These are phyloP conservation scores for Elephas maximus DNA, from an alignment of 2,113 vertebrate species.

Conservation along the genomic window DNA sequence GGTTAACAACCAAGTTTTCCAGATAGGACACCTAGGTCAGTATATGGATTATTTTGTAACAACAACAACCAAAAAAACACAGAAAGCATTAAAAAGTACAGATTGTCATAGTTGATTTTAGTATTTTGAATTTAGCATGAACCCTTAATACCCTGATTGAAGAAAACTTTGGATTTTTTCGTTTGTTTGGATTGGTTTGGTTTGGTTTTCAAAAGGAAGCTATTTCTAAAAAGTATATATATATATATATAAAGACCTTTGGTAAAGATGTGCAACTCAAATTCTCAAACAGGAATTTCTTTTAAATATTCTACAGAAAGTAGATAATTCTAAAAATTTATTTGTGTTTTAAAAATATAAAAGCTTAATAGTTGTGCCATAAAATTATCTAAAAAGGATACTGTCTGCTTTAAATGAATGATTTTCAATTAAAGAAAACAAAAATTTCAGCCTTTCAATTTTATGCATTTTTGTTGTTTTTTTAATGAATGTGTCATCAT, in stretches of 20 bases:
- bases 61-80: background rate
- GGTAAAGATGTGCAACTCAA: background rate
- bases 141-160: background rate
- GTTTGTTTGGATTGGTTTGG: background rate
- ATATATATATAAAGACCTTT: background rate
- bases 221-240: background rate
- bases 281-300: slow-evolving; percentile 31
- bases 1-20: slow-evolving; percentile 42
- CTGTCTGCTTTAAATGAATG: background rate
- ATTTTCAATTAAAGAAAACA: slow-evolving; percentile 37
- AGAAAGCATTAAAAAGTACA: background rate
- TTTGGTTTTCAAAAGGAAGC: background rate
- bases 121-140: slow-evolving; percentile 5
- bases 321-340: background rate
- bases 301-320: background rate
- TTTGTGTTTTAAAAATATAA: slow-evolving; percentile 43
- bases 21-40: background rate
- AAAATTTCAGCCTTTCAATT: slow-evolving; percentile 28
- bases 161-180: background rate
- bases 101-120: slow-evolving; percentile 1
- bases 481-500: background rate
- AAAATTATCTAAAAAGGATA: slow-evolving; percentile 42
- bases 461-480: slow-evolving; percentile 19
- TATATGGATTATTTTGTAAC: slow-evolving; percentile 27
- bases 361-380: slow-evolving; percentile 29